phyloP scores from a whole-genome alignment of 2,888 invertebrate species.

The Apamea monoglypha region DNA sequence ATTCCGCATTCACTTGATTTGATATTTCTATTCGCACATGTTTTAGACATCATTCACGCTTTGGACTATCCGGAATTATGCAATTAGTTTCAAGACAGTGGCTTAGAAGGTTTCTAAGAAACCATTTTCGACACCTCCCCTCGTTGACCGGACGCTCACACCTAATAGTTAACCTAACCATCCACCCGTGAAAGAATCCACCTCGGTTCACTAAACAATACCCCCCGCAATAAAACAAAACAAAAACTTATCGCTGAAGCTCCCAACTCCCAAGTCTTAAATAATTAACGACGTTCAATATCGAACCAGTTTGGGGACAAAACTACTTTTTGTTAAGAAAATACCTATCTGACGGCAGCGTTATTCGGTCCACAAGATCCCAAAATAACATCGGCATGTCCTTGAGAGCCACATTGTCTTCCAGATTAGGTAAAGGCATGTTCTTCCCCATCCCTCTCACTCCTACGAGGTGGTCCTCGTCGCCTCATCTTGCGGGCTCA shows the following conservation, averaged over 20 bases:
- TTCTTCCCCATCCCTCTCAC: constrained; percentile 65
- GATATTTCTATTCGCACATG: background rate
- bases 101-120: constrained; percentile 65
- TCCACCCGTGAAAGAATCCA: constrained; percentile 59
- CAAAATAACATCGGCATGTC: constrained; percentile 80
- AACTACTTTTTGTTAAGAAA: constrained; percentile 64
- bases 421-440: constrained; percentile 89
- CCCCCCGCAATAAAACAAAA: constrained; percentile 44
- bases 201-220: constrained; percentile 55
- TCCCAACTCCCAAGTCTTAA: constrained; percentile 41
- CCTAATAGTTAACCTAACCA: constrained; percentile 58
- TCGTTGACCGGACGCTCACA: constrained; percentile 56
- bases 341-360: constrained; percentile 54
- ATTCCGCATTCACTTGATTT: background rate
- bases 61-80: background rate
- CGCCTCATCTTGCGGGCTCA: constrained; percentile 83
- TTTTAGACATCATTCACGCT: background rate
- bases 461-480: constrained; percentile 55
- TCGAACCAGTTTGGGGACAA: constrained; percentile 48
- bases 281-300: constrained; percentile 55
- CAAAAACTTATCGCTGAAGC: constrained; percentile 30
- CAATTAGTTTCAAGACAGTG: constrained; percentile 12
- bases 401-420: constrained; percentile 85
- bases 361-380: constrained; percentile 62
- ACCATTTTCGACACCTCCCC: constrained; percentile 56